A percentile compares a stretch with the other conserved stretches of the same genome.
These are phyloP conservation scores for Porites lutea DNA, from an alignment of 64 coral and sea anemone species.

Conservation along the genomic window DNA sequence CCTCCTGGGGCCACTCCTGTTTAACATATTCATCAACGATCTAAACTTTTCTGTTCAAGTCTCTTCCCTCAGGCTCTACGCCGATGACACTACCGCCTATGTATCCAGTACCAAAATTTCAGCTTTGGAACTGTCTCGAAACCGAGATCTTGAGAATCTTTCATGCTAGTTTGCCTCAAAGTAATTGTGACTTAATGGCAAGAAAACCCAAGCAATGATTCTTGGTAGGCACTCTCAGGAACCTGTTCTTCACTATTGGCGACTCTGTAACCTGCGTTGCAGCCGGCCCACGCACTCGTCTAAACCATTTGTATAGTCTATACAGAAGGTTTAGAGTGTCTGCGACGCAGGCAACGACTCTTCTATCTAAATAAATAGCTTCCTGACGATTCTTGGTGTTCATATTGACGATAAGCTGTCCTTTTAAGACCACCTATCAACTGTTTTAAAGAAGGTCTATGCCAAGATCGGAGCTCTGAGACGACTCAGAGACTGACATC, in stretches of 20 bases:
- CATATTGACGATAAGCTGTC: too few species aligned
- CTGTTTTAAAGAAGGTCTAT: too few species aligned
- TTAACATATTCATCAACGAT: neutral
- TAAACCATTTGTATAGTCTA: too few species aligned
- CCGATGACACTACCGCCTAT: too few species aligned
- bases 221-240: neutral
- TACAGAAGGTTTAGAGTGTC: too few species aligned
- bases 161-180: neutral
- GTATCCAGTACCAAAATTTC: neutral
- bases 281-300: too few species aligned
- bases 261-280: neutral
- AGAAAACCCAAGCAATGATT: neutral
- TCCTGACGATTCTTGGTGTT: too few species aligned
- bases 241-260: neutral
- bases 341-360: neutral
- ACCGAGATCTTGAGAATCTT: neutral
- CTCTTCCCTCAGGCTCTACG: constrained; percentile 1
- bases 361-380: neutral
- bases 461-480: too few species aligned
- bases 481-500: too few species aligned
- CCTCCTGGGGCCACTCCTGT: too few species aligned
- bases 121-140: neutral
- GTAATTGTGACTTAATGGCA: neutral
- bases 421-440: too few species aligned
- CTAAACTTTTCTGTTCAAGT: constrained; percentile 16